phyloP scores from a whole-genome alignment of 2,797 vertebrate genomes.

The Anguilla obscura region DNA sequence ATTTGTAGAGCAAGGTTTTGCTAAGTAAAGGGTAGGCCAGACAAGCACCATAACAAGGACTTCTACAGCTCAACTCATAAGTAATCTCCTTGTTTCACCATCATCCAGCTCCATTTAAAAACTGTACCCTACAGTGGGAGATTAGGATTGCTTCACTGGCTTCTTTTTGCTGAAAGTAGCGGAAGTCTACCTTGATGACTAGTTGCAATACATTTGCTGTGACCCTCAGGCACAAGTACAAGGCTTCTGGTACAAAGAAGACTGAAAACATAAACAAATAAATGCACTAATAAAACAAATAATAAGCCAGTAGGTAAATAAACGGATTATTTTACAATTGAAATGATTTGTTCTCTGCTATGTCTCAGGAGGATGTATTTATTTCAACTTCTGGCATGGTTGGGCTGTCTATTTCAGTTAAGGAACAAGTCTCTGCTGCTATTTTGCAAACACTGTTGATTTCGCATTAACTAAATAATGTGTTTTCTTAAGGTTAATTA shows the following conservation, averaged over 20 bases:
- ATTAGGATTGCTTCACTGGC: background rate
- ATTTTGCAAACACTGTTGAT: slow-evolving; percentile 63
- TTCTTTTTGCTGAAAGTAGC: background rate
- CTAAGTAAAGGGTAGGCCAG: background rate
- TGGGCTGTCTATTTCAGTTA: slow-evolving; percentile 30
- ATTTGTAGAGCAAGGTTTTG: background rate
- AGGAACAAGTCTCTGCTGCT: slow-evolving; percentile 52
- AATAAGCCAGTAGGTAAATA: background rate
- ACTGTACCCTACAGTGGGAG: background rate
- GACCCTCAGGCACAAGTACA: background rate
- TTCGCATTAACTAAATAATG: slow-evolving; percentile 64
- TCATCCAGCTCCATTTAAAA: background rate
- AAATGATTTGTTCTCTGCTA: background rate
- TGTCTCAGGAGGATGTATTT: background rate
- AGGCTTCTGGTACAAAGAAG: background rate
- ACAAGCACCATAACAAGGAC: background rate
- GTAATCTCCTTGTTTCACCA: background rate
- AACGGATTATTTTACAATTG: background rate
- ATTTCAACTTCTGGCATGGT: background rate
- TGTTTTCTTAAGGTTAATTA: slow-evolving; percentile 66
- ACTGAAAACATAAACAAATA: background rate
- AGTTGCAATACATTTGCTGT: background rate
- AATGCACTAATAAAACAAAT: background rate
- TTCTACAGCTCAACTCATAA: background rate
- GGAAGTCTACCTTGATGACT: background rate